Percentiles rank a stretch among this genome's conserved stretches.
phyloP scores from a whole-genome alignment of 2,113 vertebrate genomes.

The Corynorhinus townsendii region DNA sequence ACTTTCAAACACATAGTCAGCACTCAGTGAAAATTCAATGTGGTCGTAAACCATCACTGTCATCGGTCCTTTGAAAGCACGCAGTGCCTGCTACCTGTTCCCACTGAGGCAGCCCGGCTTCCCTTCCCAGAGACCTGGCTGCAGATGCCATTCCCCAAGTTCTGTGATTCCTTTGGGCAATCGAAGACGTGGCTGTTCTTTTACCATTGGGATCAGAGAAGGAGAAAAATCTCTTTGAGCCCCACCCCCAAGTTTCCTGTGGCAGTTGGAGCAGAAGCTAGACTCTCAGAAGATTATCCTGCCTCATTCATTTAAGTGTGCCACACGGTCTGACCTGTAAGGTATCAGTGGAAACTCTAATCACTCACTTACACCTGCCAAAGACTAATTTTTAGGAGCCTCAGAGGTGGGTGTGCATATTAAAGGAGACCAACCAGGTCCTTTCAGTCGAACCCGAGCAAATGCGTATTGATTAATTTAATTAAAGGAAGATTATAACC shows the following conservation, averaged over 20 bases:
- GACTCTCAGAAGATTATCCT: not conserved
- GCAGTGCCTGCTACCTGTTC: not conserved
- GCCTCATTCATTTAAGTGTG: not conserved
- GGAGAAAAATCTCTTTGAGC: not conserved
- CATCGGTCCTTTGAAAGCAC: not conserved
- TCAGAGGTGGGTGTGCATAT: not conserved
- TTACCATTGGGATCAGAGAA: not conserved
- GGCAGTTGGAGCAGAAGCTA: not conserved
- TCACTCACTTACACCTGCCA: constrained; percentile 17
- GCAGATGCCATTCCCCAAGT: not conserved
- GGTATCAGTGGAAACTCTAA: not conserved
- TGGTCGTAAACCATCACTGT: not conserved
- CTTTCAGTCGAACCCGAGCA: not conserved
- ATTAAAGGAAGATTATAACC: constrained; percentile 44
- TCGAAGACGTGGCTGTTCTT: not conserved
- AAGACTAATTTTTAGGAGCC: constrained; percentile 14
- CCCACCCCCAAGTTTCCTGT: not conserved
- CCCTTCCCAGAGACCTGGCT: not conserved
- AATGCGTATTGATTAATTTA: constrained; percentile 38
- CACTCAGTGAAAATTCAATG: no score
- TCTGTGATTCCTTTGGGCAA: not conserved
- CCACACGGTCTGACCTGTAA: not conserved
- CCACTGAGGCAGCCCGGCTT: not conserved
- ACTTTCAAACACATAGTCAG: not conserved
- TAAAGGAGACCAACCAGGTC: not conserved